These are phyloP conservation scores for Sebastes schlegelii DNA, from an alignment of 2,113 vertebrate genomes.

Conservation along the genomic window DNA sequence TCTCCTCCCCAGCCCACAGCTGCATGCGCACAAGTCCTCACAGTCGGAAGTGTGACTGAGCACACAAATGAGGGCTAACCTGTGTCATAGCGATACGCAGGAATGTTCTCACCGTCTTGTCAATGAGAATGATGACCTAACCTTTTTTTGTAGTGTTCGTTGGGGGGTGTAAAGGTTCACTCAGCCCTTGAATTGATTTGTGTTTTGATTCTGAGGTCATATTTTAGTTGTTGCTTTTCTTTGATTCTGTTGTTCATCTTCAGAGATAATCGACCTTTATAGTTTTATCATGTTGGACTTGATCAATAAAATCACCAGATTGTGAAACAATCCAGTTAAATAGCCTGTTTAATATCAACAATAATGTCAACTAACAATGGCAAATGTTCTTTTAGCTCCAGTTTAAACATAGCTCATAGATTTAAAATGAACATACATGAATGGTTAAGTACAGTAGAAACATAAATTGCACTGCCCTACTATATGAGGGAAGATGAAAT, in stretches of 20 bases:
- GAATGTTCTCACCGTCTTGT: not conserved
- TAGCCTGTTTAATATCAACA: not conserved
- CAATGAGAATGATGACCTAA: slow-evolving; percentile 31
- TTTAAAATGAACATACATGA: not conserved
- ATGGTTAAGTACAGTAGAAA: not conserved
- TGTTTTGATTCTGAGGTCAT: slow-evolving; percentile 5
- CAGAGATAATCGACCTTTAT: not conserved
- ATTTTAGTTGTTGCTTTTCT: not conserved
- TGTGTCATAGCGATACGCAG: slow-evolving; percentile 6
- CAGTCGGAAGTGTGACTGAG: slow-evolving; percentile 26
- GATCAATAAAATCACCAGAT: not conserved
- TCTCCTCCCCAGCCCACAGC: slow-evolving; percentile 22
- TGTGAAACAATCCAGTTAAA: not conserved
- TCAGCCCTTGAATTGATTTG: not conserved
- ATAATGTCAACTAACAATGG: too few species aligned
- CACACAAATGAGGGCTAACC: slow-evolving; percentile 50
- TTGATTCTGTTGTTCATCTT: not conserved
- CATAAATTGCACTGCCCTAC: not conserved
- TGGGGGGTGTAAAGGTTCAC: not conserved
- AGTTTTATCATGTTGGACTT: not conserved
- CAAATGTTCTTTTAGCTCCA: not conserved
- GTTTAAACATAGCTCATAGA: not conserved
- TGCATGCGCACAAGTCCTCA: slow-evolving; percentile 14
- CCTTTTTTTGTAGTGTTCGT: not conserved
- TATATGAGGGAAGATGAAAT: not conserved